Base-by-base conservation (phyloP, 2,113 vertebrate genomes). In the cat (Felis catus) region DNA sequence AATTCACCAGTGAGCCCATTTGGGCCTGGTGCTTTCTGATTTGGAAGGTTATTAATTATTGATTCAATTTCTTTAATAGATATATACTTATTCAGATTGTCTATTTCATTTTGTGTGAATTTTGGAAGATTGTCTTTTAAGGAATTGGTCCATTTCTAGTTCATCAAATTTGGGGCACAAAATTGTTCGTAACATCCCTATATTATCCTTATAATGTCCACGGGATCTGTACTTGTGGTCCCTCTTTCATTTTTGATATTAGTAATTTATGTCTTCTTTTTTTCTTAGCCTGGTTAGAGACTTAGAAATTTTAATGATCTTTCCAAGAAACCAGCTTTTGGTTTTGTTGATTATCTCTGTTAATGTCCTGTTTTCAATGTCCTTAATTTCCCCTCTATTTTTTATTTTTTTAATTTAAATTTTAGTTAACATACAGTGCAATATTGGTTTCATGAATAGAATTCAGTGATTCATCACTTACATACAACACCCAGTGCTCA, bases 271-370 rank as follows among this genome's bases (percentile, higher is more conserved):
- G 29, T 63, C 33, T 89, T 96, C 21, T 70, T 27, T 76, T 84
- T 53, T n/a, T 71, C 36, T 83, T 83, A 93, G 31, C 23, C 45
- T 93, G 31, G 15, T 41, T 80, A 74, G 23, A 68, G 8, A 18
- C 14, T 55, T 71, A 39, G 27, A 14, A 5, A 94, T 85, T 91
- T 91, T 71, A 80, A 86, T 45, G 63, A 27, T 41, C 25, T 81
- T 93, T 89, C 66, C 16, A 63, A 31, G 74, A 9, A 89, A 93
- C 9, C 36, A 51, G 9, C 31, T 93, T 68, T 96, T 36, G 12
- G n/a, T 93, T 68, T 93, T 82, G n/a, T 55, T 66, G 31, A 45
- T 88, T 82, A 79, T 89, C 83, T 92, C 19, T 74, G 51, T 87
- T 87, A 25, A 74, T 73, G 73, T 81, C 58, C 53, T 66, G n/a